Evolutionary conservation across 2,797 vertebrate genomes (phyloP).

Genomic region (Pyrocephalus nanus): DNA sequence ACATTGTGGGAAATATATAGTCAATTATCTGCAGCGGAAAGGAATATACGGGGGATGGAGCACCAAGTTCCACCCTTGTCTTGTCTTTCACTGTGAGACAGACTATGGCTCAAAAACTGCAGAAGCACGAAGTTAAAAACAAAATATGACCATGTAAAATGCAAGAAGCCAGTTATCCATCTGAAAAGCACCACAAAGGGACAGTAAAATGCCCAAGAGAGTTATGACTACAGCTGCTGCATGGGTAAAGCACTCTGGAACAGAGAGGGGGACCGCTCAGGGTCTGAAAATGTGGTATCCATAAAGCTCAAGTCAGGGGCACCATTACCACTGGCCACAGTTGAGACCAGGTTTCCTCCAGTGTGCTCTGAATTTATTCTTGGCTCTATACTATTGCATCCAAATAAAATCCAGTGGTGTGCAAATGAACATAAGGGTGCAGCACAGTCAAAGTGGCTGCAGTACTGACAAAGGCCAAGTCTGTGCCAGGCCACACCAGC

Average conservation of each 20-base stretch:
- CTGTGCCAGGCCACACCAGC: neutral
- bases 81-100: neutral
- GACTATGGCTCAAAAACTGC: neutral
- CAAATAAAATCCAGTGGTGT: neutral
- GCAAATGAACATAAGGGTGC: neutral
- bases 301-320: neutral
- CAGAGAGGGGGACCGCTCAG: neutral
- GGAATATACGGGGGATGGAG: neutral
- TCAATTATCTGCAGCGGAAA: slow-evolving; percentile 33
- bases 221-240: neutral
- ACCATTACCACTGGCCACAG: neutral
- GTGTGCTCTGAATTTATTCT: neutral
- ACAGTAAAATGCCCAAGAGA: neutral
- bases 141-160: neutral
- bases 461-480: neutral
- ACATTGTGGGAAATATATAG: slow-evolving; percentile 31
- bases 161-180: neutral
- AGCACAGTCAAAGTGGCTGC: neutral
- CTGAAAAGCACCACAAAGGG: neutral
- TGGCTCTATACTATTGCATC: neutral
- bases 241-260: neutral
- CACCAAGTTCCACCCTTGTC: neutral
- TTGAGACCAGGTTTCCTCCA: neutral
- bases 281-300: neutral
- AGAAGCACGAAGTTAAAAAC: neutral